Base-by-base conservation (phyloP, 92 coral and sea anemone species). In the Epizoanthus illoricatus region DNA sequence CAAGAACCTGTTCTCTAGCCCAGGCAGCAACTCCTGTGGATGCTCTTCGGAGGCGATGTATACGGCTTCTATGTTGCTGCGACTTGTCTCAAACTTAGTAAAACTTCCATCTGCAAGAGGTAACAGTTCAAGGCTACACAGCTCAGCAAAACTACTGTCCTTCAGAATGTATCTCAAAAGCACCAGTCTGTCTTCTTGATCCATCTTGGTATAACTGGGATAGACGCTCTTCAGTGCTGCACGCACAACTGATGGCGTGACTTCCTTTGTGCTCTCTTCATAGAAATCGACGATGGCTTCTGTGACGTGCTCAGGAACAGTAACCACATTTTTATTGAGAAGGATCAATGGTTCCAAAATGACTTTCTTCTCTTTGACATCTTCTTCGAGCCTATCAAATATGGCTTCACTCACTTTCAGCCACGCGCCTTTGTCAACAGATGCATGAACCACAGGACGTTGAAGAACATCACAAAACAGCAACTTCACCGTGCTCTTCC, bases 21-120 rank as follows among this genome's bases (percentile, higher is more conserved):
- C 85, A 39, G 97, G 97, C 3, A 92, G 66, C 65, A 92, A 83
- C 9, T 80, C 79, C n/a, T 61, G 85, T 9, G 90, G 84, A 80
- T 89, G 93, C 47, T 84, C 85, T 47, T 47, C 33, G 7, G 88
- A 83, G 45, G 89, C 23, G 13, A 92, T 87, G 74, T 73, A 92
- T n/a, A 92, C 59, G 21, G 90, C 60, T 8, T 69, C 81, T 24
- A 75, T 84, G 4, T 71, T 45, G 33, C 40, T 15, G 56, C 16
- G 56, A 18, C 73, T 61, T 11, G 23, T 62, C 2, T 63, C 5
- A 81, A 94, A 94, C 3, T 66, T 45, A 40, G 70, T 40, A 64
- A 92, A 92, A 5, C 75, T 68, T 24, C 88, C 86, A 49, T 88
- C 74, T 47, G 92, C 76, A 18, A 90, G 56, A 2, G 98, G 98